Conservation (phyloP, 2,797 vertebrate genomes). For the Rallus crepitans region DNA sequence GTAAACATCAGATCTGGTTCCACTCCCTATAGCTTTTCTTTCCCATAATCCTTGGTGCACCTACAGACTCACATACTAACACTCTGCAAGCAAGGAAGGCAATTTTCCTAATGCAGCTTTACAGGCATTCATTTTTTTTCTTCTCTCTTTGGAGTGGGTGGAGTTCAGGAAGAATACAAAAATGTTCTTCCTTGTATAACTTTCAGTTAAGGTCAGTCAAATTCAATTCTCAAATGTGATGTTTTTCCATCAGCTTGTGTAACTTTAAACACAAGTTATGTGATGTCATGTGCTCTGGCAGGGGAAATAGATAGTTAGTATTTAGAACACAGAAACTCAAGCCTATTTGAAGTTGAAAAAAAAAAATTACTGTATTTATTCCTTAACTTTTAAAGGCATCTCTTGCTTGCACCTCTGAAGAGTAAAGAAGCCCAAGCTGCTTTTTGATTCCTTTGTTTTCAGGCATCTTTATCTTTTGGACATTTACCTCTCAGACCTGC, state of each 20-base stretch:
- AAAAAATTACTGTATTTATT: background rate
- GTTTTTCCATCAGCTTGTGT: slow-evolving; percentile 9
- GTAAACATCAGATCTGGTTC: background rate
- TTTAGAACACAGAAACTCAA: background rate
- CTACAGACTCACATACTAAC: background rate
- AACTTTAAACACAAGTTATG: background rate
- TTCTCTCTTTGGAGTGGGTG: background rate
- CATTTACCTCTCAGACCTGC: background rate
- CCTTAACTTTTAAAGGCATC: background rate
- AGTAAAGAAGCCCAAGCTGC: background rate
- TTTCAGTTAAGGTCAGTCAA: slow-evolving; percentile 16
- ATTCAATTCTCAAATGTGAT: background rate
- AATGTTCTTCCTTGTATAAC: background rate
- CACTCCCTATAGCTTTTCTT: background rate
- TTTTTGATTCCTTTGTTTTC: background rate
- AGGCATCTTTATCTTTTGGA: background rate
- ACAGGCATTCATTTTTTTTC: background rate
- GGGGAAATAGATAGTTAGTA: background rate
- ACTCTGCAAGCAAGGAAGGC: background rate
- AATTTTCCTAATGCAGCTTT: background rate
- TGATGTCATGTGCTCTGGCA: background rate
- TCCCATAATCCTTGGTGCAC: background rate
- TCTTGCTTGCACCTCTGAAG: background rate
- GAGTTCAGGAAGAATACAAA: slow-evolving; percentile 8
- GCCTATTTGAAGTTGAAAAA: background rate